Percentiles rank a stretch among this genome's conserved stretches.
Conservation (phyloP, 2,113 vertebrate species). For the Rattus rattus region DNA sequence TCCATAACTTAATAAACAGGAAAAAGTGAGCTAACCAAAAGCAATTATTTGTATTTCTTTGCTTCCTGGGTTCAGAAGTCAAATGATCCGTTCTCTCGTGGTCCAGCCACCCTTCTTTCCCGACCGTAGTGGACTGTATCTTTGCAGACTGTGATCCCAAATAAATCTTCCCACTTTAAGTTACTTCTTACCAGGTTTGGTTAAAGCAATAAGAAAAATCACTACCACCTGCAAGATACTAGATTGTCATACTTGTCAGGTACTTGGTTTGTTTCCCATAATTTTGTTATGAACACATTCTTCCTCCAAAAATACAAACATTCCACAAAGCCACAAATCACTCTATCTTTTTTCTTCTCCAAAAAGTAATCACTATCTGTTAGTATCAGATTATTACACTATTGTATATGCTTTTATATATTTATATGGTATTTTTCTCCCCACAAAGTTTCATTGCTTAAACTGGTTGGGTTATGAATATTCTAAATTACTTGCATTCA, state of each 20-base stretch:
- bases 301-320: slow-evolving; percentile 8
- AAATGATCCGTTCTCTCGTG: neutral
- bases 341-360: neutral
- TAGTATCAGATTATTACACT: slow-evolving; percentile 32
- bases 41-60: neutral
- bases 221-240: neutral
- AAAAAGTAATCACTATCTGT: neutral
- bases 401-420: slow-evolving; percentile 8
- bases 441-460: neutral
- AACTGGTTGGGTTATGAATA: slow-evolving; percentile 23
- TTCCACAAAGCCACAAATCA: slow-evolving; percentile 9
- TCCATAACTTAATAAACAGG: neutral
- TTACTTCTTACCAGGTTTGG: neutral
- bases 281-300: neutral
- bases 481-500: slow-evolving; percentile 39
- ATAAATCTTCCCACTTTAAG: neutral
- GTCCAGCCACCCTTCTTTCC: neutral
- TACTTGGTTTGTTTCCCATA: neutral
- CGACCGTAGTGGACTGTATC: neutral
- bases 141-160: neutral
- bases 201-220: neutral
- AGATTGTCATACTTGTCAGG: slow-evolving; percentile 47
- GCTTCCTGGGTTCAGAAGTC: neutral
- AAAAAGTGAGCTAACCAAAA: neutral
- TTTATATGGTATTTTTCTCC: slow-evolving; percentile 13